Base-by-base conservation (phyloP, 1,140 invertebrate species). In the Mylabris phalerata region DNA sequence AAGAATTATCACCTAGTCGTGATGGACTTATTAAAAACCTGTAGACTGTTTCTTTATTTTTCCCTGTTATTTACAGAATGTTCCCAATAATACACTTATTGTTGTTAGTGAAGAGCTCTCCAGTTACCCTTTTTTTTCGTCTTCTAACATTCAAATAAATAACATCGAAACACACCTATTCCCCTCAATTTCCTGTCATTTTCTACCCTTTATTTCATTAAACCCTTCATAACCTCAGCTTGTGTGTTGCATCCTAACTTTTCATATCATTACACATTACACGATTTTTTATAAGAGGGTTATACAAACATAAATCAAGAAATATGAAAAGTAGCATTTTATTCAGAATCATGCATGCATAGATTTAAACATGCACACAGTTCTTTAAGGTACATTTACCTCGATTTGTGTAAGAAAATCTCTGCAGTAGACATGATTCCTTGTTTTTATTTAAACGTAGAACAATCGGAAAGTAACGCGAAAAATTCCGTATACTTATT, bases 141-240 rank as follows among this genome's bases (percentile, higher is more conserved):
- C 26, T 47, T 51, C 44, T 32, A 32, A 32, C 32, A 46, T 39
- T 47, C 50, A 46, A 58, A 58, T 58, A 58, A 58, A 58, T 58
- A 58, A 58, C 39, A 46, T 46, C 41, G 49, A 58, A 58, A 58
- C 46, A 41, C 50, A 51, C 50, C 45, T 54, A 44, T 60, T 55
- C 58, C 58, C 58, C 51, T 55, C 50, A 60, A 60, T 54, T 60
- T 55, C 42, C 46, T 60, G 57, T 55, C 58, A 55, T 60, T 55
- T 60, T 40, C 27, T 47, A 55, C 58, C 51, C 58, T 60, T 60
- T 60, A 55, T 41, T 40, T 46, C 55, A 42, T 50, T 26, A 48
- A 48, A 59, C 48, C 40, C 41, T 43, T 48, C 54, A 54, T 59
- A 59, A 59, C 57, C 57, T 50, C 54, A 42, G 27, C 48, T 48